These are phyloP conservation scores for Nephrotoma appendiculata DNA, from an alignment of 2,888 invertebrate species.

Conservation along the genomic window DNA sequence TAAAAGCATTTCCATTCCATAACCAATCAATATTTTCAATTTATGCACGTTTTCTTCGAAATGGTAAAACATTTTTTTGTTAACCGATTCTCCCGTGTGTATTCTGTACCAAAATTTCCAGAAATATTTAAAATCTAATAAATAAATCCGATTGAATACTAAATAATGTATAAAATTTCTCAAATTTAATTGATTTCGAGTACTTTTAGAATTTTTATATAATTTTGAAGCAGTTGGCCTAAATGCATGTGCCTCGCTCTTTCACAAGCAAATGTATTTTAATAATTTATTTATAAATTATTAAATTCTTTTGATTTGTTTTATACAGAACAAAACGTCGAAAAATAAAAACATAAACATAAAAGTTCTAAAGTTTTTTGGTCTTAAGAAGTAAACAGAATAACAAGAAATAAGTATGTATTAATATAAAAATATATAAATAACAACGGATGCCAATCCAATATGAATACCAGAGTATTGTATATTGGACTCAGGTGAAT, in stretches of 20 bases:
- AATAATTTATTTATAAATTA: neutral
- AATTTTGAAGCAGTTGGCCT: neutral
- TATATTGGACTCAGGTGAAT: neutral
- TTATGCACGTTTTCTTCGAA: neutral
- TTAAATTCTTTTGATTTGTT: neutral
- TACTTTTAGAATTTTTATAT: neutral
- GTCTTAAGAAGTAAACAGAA: neutral
- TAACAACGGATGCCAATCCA: neutral
- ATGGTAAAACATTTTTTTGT: neutral
- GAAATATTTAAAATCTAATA: neutral
- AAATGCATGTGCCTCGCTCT: neutral
- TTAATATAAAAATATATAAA: neutral
- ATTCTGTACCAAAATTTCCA: neutral
- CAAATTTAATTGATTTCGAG: neutral
- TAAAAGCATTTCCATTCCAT: neutral
- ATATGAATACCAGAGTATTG: neutral
- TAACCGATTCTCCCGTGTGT: neutral
- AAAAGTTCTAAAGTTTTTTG: neutral
- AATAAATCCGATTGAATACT: neutral
- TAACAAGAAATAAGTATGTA: neutral
- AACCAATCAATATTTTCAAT: neutral
- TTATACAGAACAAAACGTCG: neutral
- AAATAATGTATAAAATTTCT: neutral
- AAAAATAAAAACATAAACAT: neutral
- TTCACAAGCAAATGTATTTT: neutral